Conservation (phyloP, 2,113 vertebrate genomes). For the Pachycephala philippinensis region DNA sequence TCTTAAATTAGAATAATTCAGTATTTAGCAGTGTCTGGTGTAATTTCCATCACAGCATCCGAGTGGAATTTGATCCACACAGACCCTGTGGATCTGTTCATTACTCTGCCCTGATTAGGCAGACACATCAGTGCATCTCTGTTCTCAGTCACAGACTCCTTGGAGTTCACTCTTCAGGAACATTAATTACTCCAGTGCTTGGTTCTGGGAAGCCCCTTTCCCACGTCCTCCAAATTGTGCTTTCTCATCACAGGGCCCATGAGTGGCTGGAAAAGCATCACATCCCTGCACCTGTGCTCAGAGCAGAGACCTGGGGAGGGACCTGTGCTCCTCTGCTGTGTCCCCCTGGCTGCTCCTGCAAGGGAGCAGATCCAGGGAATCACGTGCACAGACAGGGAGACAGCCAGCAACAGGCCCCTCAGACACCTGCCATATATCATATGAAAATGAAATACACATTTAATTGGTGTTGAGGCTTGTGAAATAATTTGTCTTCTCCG, state of each 20-base stretch:
- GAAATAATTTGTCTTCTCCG: background rate
- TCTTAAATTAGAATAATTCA: background rate
- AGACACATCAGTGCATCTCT: background rate
- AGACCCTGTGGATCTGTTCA: background rate
- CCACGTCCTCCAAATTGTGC: accelerated
- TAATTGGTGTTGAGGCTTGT: background rate
- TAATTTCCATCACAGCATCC: background rate
- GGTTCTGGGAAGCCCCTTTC: background rate
- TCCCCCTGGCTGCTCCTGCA: background rate
- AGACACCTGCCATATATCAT: background rate
- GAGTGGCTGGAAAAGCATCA: background rate
- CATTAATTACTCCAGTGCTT: background rate
- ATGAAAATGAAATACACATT: background rate
- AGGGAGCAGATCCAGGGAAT: background rate
- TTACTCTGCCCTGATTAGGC: background rate
- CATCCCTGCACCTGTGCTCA: accelerated
- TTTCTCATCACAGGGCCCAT: background rate
- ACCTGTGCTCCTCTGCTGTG: background rate
- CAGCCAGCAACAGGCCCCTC: background rate
- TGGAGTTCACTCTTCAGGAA: background rate
- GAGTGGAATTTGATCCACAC: background rate
- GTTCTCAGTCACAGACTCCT: background rate
- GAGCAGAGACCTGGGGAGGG: background rate
- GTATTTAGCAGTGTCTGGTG: background rate
- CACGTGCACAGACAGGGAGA: background rate